phyloP scores from a whole-genome alignment of 2,888 invertebrate species.

The Aphidius colemani region DNA sequence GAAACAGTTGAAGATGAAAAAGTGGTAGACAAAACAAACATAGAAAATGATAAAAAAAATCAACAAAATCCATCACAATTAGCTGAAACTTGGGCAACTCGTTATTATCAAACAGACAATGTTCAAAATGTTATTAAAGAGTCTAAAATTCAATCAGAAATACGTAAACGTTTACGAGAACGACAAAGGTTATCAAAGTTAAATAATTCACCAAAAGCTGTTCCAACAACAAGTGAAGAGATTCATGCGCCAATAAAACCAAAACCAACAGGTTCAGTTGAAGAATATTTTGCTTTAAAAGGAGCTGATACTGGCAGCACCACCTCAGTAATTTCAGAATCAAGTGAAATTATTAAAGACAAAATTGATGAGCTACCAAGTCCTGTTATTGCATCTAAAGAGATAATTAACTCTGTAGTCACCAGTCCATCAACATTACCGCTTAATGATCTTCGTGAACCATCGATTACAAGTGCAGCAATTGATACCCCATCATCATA shows the following conservation, averaged over 20 bases:
- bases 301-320: conserved; percentile 27
- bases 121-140: conserved; percentile 58
- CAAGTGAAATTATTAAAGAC: conserved; percentile 8
- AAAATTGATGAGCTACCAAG: conserved; percentile 1
- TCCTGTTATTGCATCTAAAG: not conserved
- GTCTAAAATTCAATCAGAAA: conserved; percentile 58
- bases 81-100: conserved; percentile 56
- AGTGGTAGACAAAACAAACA: not conserved
- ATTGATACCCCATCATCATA: not conserved
- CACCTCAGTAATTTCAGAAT: not conserved
- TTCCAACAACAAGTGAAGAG: conserved; percentile 17
- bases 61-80: conserved; percentile 36
- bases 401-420: not conserved
- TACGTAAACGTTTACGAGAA: conserved; percentile 56
- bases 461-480: not conserved
- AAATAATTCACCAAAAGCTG: conserved; percentile 44
- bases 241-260: conserved; percentile 28
- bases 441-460: not conserved
- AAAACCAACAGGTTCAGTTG: conserved; percentile 53
- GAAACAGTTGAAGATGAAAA: conserved; percentile 10
- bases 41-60: conserved; percentile 20
- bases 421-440: not conserved
- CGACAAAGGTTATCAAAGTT: conserved; percentile 53
- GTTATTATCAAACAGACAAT: conserved; percentile 57
- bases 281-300: conserved; percentile 56